phyloP scores from a whole-genome alignment of 2,113 vertebrate genomes.

The Cavia porcellus region DNA sequence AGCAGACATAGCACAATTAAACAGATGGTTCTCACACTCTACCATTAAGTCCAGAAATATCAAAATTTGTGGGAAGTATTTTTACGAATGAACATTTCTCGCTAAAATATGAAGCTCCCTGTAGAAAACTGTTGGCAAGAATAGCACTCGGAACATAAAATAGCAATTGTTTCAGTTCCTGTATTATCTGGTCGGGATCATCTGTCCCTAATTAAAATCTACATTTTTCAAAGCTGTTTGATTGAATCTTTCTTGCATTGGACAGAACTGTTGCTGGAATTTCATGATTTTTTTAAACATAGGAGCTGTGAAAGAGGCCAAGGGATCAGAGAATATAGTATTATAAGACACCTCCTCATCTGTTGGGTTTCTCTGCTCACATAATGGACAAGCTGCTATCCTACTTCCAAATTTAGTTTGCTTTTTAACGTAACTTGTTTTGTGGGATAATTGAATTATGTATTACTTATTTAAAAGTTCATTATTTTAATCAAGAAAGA shows the following conservation, averaged over 20 bases:
- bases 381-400: slow-evolving; percentile 77
- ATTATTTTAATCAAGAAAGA: not conserved
- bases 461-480: slow-evolving; percentile 55
- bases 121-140: not conserved
- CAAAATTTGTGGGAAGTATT: not conserved
- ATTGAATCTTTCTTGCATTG: not conserved
- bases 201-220: slow-evolving; percentile 13
- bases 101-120: not conserved
- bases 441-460: slow-evolving; percentile 77
- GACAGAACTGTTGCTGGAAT: not conserved
- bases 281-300: slow-evolving; percentile 23
- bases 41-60: not conserved
- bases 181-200: not conserved
- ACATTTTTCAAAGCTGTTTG: not conserved
- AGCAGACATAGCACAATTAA: not conserved
- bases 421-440: slow-evolving; percentile 80
- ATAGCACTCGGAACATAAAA: not conserved
- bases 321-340: slow-evolving; percentile 71
- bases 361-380: slow-evolving; percentile 69
- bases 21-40: not conserved
- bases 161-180: not conserved
- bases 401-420: slow-evolving; percentile 79
- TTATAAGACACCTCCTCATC: slow-evolving; percentile 72
- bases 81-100: not conserved
- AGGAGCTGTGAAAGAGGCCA: slow-evolving; percentile 49